phyloP scores from a whole-genome alignment of 2,888 invertebrate species.

The Oxycera nigricornis region DNA sequence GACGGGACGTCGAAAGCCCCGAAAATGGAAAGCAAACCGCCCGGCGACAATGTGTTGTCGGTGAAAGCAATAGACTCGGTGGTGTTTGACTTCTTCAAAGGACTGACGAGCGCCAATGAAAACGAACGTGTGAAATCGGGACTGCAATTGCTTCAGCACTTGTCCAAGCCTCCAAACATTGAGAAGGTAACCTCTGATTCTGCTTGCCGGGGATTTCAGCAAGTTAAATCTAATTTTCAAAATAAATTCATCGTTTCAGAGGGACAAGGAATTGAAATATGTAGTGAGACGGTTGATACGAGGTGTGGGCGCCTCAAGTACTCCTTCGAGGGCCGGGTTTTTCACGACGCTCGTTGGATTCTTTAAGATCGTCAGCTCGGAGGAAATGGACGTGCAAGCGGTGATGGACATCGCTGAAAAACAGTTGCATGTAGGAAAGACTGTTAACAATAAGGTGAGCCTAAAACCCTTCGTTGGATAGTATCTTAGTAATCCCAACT shows the following conservation, averaged over 20 bases:
- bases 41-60: background rate
- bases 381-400: slow-evolving; percentile 64
- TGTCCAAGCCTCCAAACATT: slow-evolving; percentile 50
- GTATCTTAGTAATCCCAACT: background rate
- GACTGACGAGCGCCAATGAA: slow-evolving; percentile 52
- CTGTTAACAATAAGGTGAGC: slow-evolving; percentile 52
- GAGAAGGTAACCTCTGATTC: slow-evolving; percentile 51
- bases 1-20: background rate
- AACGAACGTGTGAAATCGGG: slow-evolving; percentile 51
- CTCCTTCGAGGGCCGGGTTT: slow-evolving; percentile 71
- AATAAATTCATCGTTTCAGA: slow-evolving; percentile 61
- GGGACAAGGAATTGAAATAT: slow-evolving; percentile 70
- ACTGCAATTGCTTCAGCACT: slow-evolving; percentile 51
- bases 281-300: slow-evolving; percentile 73
- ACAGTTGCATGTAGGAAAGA: slow-evolving; percentile 68
- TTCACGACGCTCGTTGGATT: slow-evolving; percentile 73
- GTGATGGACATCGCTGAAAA: slow-evolving; percentile 69
- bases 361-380: slow-evolving; percentile 59
- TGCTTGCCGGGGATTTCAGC: background rate
- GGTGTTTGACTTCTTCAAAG: slow-evolving; percentile 53
- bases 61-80: slow-evolving; percentile 49
- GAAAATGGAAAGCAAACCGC: background rate
- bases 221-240: background rate
- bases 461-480: background rate
- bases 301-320: slow-evolving; percentile 74